Evolutionary conservation across 2,113 vertebrate genomes (phyloP).

Genomic region (Pithys albifrons): DNA sequence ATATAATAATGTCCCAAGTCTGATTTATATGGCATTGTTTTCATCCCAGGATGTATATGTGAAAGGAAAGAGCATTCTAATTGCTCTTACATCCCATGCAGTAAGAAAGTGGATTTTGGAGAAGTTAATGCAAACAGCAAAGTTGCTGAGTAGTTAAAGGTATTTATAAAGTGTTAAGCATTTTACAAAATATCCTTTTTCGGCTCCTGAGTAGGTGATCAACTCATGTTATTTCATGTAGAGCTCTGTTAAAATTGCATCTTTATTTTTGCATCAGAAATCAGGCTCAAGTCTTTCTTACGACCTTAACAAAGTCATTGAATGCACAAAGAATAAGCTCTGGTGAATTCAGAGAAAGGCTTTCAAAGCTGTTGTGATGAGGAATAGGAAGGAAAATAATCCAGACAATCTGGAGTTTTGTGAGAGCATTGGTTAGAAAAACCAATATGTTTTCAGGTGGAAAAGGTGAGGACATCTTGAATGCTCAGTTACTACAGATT

Average conservation of each 20-base stretch:
- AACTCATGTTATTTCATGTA: background rate
- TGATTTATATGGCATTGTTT: background rate
- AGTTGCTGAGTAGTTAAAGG: background rate
- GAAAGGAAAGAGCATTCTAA: background rate
- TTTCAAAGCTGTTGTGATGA: background rate
- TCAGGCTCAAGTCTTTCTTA: background rate
- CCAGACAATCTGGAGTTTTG: background rate
- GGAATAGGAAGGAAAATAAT: background rate
- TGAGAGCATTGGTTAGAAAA: background rate
- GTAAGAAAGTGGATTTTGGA: background rate
- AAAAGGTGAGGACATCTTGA: background rate
- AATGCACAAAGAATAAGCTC: background rate
- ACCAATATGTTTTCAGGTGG: background rate
- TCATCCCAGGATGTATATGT: background rate
- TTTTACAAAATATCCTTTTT: background rate
- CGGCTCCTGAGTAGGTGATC: background rate
- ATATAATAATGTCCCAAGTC: background rate
- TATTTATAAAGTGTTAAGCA: background rate
- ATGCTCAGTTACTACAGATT: background rate
- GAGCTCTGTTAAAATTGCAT: background rate
- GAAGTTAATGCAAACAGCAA: background rate
- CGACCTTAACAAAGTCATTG: background rate
- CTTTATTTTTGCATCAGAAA: background rate
- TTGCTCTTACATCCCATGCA: background rate
- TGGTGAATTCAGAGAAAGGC: background rate